Conservation (phyloP, 2,113 vertebrate species). For the Pachyramphus minor region DNA sequence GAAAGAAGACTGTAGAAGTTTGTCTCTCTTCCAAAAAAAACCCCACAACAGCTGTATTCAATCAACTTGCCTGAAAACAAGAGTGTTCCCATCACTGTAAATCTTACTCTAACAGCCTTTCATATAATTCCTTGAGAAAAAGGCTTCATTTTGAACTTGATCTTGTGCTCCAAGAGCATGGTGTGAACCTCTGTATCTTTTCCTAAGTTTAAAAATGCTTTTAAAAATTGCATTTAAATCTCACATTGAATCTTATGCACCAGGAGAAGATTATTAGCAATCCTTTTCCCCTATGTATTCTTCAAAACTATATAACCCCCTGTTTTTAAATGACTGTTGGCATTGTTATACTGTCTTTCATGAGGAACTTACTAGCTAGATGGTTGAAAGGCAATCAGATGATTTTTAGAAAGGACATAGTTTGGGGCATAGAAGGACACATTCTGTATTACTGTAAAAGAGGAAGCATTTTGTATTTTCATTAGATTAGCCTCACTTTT, state of each 20-base stretch:
- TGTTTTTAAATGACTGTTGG: background rate
- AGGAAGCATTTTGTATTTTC: background rate
- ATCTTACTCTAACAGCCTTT: background rate
- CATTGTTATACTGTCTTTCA: background rate
- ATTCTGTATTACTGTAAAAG: background rate
- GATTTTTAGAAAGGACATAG: background rate
- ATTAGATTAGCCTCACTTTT: background rate
- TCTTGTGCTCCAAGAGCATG: background rate
- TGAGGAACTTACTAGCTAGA: background rate
- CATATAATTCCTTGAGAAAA: background rate
- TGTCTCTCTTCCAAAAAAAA: background rate
- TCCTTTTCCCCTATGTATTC: background rate
- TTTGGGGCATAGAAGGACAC: background rate
- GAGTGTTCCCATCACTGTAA: background rate
- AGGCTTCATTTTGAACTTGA: background rate
- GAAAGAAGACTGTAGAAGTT: background rate
- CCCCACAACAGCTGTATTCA: background rate
- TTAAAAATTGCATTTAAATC: background rate
- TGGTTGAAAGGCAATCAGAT: background rate
- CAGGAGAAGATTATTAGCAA: background rate
- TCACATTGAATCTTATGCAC: background rate
- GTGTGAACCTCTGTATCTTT: background rate
- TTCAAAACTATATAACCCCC: background rate
- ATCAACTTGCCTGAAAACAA: background rate
- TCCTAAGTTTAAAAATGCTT: background rate